phyloP scores from a whole-genome alignment of 2,797 vertebrate genomes.

The Morus bassanus region DNA sequence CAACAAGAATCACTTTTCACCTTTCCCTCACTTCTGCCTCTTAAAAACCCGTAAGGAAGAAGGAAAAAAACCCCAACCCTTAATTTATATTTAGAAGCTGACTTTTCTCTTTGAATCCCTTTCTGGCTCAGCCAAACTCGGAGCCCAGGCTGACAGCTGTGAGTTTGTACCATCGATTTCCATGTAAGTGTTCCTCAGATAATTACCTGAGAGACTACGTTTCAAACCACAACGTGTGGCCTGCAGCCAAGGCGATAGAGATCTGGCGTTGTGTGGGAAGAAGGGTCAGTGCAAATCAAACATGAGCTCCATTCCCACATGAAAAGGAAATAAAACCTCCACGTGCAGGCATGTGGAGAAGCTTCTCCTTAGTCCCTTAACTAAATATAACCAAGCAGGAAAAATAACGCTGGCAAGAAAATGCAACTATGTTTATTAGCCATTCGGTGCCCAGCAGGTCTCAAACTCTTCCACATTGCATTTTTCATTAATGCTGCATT shows the following conservation, averaged over 20 bases:
- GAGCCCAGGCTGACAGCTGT: constrained; percentile 61
- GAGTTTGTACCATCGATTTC: constrained; percentile 58
- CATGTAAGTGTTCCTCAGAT: constrained; percentile 50
- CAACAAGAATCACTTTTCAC: constrained; percentile 25
- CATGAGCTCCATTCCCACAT: not conserved
- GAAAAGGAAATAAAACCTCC: constrained; percentile 46
- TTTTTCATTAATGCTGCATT: not conserved
- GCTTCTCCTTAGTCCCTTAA: constrained; percentile 3
- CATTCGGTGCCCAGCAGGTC: not conserved
- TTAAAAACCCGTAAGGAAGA: constrained; percentile 21
- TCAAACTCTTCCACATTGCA: not conserved
- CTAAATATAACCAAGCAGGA: constrained; percentile 2
- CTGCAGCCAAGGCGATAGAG: constrained; percentile 44
- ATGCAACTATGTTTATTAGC: not conserved
- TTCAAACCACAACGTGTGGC: constrained; percentile 45
- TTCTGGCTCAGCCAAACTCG: constrained; percentile 25
- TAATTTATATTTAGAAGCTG: constrained; percentile 64
- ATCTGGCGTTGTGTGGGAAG: constrained; percentile 53
- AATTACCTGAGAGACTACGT: constrained; percentile 62
- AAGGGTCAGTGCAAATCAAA: constrained; percentile 55
- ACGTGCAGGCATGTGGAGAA: constrained; percentile 47
- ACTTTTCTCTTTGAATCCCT: constrained; percentile 52
- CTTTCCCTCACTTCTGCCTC: constrained; percentile 30
- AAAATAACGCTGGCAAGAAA: constrained; percentile 23
- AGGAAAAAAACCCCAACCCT: not conserved